A percentile compares a stretch with the other conserved stretches of the same genome.
Evolutionary conservation across 2,113 vertebrate genomes (phyloP).

Genomic region (Dolichallabes microphthalmus): DNA sequence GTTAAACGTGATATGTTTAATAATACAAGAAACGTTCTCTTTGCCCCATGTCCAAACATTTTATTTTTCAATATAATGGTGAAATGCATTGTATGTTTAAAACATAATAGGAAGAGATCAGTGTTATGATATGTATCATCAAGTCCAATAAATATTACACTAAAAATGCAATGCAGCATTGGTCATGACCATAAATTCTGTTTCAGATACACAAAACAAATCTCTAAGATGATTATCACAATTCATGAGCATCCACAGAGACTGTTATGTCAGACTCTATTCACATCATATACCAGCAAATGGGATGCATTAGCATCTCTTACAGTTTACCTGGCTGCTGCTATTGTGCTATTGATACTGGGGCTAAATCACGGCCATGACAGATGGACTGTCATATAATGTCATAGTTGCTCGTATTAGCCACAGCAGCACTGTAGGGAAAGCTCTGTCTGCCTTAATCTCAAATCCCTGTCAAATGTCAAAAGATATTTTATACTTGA

Average conservation of each 20-base stretch:
- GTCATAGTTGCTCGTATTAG: neutral
- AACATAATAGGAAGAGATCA: neutral
- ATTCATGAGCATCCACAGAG: slow-evolving; percentile 46
- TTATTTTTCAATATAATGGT: neutral
- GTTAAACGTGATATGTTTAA: neutral
- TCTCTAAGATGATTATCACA: slow-evolving; percentile 58
- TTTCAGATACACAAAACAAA: slow-evolving; percentile 48
- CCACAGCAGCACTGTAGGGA: neutral
- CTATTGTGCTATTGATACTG: slow-evolving; percentile 30
- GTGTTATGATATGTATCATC: neutral
- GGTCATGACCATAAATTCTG: neutral
- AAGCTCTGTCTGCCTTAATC: neutral
- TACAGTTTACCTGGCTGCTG: slow-evolving; percentile 36
- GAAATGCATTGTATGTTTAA: neutral
- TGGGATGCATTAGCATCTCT: slow-evolving; percentile 43
- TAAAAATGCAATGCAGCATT: neutral
- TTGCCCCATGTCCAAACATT: neutral
- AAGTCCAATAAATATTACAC: neutral
- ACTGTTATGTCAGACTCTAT: slow-evolving; percentile 9
- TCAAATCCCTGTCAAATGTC: neutral
- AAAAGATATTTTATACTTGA: neutral
- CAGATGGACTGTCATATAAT: neutral
- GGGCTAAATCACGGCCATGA: slow-evolving; percentile 40
- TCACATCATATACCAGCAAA: slow-evolving; percentile 17
- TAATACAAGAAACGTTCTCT: neutral